Base-by-base conservation (phyloP, 2,797 vertebrate genomes). In the Pseudochirops corinnae region DNA sequence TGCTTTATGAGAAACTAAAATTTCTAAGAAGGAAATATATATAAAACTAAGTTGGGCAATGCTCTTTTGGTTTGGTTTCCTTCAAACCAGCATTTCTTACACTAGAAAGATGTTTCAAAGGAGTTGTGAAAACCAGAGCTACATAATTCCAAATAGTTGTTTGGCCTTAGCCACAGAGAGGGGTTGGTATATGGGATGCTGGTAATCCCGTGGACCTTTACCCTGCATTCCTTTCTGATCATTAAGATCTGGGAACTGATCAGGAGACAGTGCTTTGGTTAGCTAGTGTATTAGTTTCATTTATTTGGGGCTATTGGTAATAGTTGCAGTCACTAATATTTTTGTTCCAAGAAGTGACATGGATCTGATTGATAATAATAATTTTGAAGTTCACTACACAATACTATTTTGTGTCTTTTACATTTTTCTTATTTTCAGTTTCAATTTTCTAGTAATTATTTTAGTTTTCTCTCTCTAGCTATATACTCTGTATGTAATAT, bases 361-460 rank as follows among this genome's bases (percentile, higher is more conserved):
- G 60, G 24, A 93, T 21, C 13, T 50, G 92, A 33, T 28, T 31
- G 5, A 90, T 29, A 74, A 18, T 24, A 33, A 60, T 93, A 82
- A 56, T 91, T 93, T 93, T 95, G 56, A 96, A 91, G 95, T 10
- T 50, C 21, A 92, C 24, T 52, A 53, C 3, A 60, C 33, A 82
- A 95, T 21, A 4, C 62, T 55, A 90, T 55, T 58, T n/a, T 18
- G 12, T 2, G 5, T 56, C 39, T 90, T 94, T 57, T 52, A 26
- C 82, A 0, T 56, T 95, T 57, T 60, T 93, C 94, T 96, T 21
- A 56, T 46, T 56, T 58, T 21, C 24, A 95, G 57, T 95, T 94
- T 92, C 57, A 91, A 16, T 29, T 28, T 92, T 16, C 74, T 96
- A 11, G 90, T 39, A 21, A 21, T 74, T 74, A 16, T 94, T 92